Evolutionary conservation across 1,140 invertebrate genomes (phyloP).

Genomic region (Drosophila quadrilineata): DNA sequence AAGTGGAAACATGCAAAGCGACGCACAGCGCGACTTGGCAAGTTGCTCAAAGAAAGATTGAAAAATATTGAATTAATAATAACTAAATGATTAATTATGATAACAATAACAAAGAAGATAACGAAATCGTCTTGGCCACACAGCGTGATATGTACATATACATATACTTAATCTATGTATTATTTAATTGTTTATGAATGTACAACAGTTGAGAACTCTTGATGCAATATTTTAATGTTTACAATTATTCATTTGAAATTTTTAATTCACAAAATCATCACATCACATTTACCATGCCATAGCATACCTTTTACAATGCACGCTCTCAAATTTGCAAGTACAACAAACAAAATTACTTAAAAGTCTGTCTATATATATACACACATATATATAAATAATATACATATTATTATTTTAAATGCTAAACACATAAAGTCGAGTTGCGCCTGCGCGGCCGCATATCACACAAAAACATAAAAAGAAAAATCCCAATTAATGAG

Average conservation of each 20-base stretch:
- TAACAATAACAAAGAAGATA: constrained; percentile 38
- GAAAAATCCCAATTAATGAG: too few relatives aligned
- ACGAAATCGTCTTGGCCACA: constrained; percentile 56
- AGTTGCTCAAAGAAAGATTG: constrained; percentile 45
- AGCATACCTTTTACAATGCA: constrained; percentile 47
- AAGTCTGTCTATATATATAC: constrained; percentile 62
- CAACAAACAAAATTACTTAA: constrained; percentile 54
- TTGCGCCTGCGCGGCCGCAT: constrained; percentile 65
- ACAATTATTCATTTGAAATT: constrained; percentile 42
- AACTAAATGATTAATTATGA: constrained; percentile 22
- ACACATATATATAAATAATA: constrained; percentile 14
- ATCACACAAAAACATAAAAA: constrained; percentile 43
- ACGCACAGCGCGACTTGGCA: constrained; percentile 63
- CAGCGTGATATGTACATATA: constrained; percentile 69
- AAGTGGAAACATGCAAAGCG: constrained; percentile 56
- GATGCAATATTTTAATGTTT: constrained; percentile 44
- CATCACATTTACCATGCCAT: constrained; percentile 6
- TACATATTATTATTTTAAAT: constrained; percentile 41
- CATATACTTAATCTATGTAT: constrained; percentile 45
- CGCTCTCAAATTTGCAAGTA: constrained; percentile 66
- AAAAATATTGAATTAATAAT: constrained; percentile 10
- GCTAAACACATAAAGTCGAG: constrained; percentile 54
- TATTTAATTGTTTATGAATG: constrained; percentile 22
- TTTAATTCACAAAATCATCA: constrained; percentile 16
- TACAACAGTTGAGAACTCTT: constrained; percentile 41